Percentiles rank a stretch among this genome's conserved stretches.
Evolutionary conservation across 2,113 vertebrate genomes (phyloP).

Genomic region (Galemys pyrenaicus): DNA sequence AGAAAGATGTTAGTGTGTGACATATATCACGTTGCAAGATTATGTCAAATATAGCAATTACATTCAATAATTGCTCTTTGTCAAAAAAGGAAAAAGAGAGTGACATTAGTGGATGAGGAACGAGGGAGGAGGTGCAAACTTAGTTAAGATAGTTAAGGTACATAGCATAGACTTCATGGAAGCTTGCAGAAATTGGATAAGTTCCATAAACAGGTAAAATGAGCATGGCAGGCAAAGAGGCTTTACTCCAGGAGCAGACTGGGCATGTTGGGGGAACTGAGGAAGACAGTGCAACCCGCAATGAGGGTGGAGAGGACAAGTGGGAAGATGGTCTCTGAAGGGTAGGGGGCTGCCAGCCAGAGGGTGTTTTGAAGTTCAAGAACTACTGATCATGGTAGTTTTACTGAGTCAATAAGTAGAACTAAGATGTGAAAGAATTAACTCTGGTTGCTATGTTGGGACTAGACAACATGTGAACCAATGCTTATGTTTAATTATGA

Average conservation of each 20-base stretch:
- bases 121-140: fast-evolving
- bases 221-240: fast-evolving
- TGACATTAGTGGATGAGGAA: background rate
- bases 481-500: background rate
- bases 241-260: too few species aligned
- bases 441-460: background rate
- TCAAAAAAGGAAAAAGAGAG: background rate
- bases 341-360: background rate
- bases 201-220: background rate
- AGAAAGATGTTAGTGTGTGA: background rate
- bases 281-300: fast-evolving
- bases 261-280: background rate
- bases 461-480: background rate
- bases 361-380: background rate
- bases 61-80: background rate
- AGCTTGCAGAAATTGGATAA: background rate
- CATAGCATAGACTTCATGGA: background rate
- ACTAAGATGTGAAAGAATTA: background rate
- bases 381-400: background rate
- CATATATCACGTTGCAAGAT: background rate
- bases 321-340: background rate
- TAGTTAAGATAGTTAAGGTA: background rate
- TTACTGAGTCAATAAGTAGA: background rate
- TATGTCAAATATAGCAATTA: background rate
- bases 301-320: fast-evolving